A percentile compares a stretch with the other conserved stretches of the same genome.
Evolutionary conservation across 2,888 invertebrate genomes (phyloP).

Genomic region (Pyrocoelia pectoralis): DNA sequence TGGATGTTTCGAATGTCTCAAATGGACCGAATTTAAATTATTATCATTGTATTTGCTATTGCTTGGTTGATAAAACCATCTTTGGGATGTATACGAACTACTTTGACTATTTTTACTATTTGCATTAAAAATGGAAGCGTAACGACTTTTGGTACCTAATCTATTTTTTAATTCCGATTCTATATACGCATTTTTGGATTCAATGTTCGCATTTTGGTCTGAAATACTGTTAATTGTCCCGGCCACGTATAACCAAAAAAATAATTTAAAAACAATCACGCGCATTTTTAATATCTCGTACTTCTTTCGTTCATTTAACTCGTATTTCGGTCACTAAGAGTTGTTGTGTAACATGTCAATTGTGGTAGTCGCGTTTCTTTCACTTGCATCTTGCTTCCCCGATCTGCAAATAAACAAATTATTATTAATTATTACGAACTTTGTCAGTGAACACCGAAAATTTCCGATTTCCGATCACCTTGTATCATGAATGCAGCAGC

Average conservation of each 20-base stretch:
- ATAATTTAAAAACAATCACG: conserved; percentile 23
- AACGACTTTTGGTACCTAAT: conserved; percentile 27
- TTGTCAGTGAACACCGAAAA: too few relatives aligned
- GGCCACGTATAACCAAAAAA: conserved; percentile 29
- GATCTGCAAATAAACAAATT: neutral
- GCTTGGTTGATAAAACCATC: conserved; percentile 6
- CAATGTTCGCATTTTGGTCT: conserved; percentile 19
- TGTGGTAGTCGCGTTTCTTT: neutral
- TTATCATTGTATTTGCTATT: conserved; percentile 20
- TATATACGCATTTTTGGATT: conserved; percentile 28
- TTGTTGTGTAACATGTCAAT: neutral
- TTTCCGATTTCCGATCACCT: too few relatives aligned
- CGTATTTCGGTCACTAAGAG: conserved; percentile 24
- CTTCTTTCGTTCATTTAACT: conserved; percentile 24
- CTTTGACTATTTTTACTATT: conserved; percentile 10
- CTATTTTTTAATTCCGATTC: conserved; percentile 24
- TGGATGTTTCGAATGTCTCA: conserved; percentile 31
- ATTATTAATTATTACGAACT: too few relatives aligned
- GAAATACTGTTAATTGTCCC: conserved; percentile 17
- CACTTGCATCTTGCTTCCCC: neutral
- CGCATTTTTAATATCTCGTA: conserved; percentile 21
- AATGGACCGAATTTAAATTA: conserved; percentile 19
- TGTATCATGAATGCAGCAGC: too few relatives aligned
- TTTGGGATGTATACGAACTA: conserved; percentile 18
- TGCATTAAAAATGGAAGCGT: conserved; percentile 22